Percentiles rank a stretch among this genome's conserved stretches.
Evolutionary conservation across 2,888 invertebrate species (phyloP).

Genomic region (Magallana nippona): DNA sequence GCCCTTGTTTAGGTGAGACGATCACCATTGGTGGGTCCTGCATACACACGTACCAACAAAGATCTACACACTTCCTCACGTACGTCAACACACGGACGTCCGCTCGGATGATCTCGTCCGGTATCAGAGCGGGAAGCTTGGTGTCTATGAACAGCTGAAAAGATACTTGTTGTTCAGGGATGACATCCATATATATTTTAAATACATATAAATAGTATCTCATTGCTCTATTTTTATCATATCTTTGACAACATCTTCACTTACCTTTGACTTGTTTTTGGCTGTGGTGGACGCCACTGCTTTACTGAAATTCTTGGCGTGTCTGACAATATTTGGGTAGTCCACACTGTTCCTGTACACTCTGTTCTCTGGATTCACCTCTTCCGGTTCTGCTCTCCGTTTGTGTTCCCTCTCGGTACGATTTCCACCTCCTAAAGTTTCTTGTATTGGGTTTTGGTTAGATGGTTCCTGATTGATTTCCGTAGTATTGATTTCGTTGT

Average conservation of each 20-base stretch:
- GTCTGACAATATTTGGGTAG: neutral
- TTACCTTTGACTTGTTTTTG: neutral
- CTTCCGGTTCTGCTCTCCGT: neutral
- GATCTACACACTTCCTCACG: constrained; percentile 39
- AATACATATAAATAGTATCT: too few species aligned
- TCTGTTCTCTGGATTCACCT: neutral
- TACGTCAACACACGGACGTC: constrained; percentile 4
- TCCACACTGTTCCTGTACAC: neutral
- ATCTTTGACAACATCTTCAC: too few species aligned
- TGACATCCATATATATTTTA: too few species aligned
- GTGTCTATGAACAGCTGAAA: constrained; percentile 26
- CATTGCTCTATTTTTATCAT: too few species aligned
- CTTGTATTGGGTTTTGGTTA: neutral
- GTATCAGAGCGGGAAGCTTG: neutral
- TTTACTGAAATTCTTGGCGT: neutral
- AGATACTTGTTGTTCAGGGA: too few species aligned
- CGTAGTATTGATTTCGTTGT: too few species aligned
- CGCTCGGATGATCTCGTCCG: neutral
- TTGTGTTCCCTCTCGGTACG: too few species aligned
- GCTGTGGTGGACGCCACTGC: neutral
- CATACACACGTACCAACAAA: constrained; percentile 42
- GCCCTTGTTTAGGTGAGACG: constrained; percentile 9
- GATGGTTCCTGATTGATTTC: neutral
- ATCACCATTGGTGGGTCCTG: constrained; percentile 46
- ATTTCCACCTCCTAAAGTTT: too few species aligned